Evolutionary conservation across 2,888 invertebrate species (phyloP), one percentile per base, ranked within the genome.

Genomic region (Acronicta leporina): DNA sequence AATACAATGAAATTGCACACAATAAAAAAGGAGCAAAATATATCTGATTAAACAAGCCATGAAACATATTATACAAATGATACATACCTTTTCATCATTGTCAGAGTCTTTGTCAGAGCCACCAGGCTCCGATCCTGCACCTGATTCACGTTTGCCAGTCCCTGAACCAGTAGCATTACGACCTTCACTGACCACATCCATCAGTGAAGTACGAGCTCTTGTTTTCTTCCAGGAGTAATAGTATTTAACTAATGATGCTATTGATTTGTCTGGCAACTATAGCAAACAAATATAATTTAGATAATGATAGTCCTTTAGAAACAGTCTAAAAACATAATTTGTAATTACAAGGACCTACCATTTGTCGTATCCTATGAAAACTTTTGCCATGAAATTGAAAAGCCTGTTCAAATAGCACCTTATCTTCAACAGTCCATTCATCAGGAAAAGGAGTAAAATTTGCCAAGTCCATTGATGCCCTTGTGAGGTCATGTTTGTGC

Each of bases 151-250:
- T 59, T 95, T 95, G 68, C 95, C 95, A 68, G 95, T 95, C 63
- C 96, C 96, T 65, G 96, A 95, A 56, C 95, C 94, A 25, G 96
- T 95, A 64, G 97, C 96, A 79, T 97, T 97, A 45, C 97, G 96
- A 43, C 96, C 96, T 78, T 97, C 97, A 78, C 97, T 96, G 20
- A 97, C 96, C 15, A 90, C 92, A 92, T 99, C 99, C 98, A 99
- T 99, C 40, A 99, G 95, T 82, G 99, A 99, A 56, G 97, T 98
- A 61, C 98, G 96, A 81, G 98, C 97, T 79, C 98, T 95, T 20
- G 98, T 98, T 89, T 99, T 99, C 91, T 99, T 99, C 99, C 99
- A 99, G 82, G 98, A 98, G 89, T 99, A 99, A 91, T 99, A 99
- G 89, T 99, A 99, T 91, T 99, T 99, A 1, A 99, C 99, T 82